A percentile compares a stretch with the other conserved stretches of the same genome.
Conservation (phyloP, 1,140 invertebrate genomes). For the Penaeus indicus region DNA sequence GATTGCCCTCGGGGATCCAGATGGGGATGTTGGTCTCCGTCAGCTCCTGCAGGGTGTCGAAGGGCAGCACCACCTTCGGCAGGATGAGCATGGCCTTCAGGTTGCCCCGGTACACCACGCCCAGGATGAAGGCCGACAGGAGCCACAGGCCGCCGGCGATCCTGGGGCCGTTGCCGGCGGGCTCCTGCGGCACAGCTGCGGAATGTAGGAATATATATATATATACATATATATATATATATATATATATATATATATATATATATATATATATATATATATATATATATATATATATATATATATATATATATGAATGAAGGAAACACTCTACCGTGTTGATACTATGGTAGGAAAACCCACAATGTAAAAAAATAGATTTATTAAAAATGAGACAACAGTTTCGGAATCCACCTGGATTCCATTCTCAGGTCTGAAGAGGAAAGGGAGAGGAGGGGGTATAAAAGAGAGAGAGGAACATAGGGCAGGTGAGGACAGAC, state of each 20-base stretch:
- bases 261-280: conserved; percentile 27
- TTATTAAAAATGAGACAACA: too few relatives aligned
- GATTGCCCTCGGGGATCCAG: background rate
- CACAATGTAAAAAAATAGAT: background rate
- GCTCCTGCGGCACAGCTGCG: background rate
- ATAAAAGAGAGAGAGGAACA: too few relatives aligned
- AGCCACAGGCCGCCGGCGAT: background rate
- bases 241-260: conserved; percentile 25
- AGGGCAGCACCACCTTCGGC: background rate
- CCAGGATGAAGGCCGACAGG: background rate
- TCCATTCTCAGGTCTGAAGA: too few relatives aligned
- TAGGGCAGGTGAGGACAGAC: too few relatives aligned
- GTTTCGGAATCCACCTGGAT: too few relatives aligned
- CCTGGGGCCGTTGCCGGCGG: background rate
- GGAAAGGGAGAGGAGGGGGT: too few relatives aligned
- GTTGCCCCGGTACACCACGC: background rate
- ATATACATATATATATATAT: background rate
- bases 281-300: background rate
- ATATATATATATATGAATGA: conserved; percentile 6
- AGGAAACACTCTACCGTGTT: too few relatives aligned
- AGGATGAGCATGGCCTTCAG: conserved; percentile 15
- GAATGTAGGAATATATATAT: background rate
- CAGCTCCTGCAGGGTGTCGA: conserved; percentile 17
- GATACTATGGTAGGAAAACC: too few relatives aligned
- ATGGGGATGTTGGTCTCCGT: background rate